Conservation (phyloP, 2,113 vertebrate species). For the Pterocles orientalis region DNA sequence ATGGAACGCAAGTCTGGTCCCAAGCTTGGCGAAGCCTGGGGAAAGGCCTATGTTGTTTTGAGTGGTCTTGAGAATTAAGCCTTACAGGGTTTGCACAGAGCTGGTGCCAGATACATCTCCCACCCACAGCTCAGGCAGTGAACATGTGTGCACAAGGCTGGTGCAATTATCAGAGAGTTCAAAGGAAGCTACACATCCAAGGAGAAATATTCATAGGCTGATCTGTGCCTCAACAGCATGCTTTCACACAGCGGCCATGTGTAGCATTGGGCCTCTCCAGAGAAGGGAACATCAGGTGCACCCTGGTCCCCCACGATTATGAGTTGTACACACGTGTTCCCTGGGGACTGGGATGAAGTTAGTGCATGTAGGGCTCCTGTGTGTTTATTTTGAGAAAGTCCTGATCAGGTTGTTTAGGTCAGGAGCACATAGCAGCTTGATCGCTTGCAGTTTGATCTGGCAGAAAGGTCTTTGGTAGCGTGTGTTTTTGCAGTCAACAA, state of each 20-base stretch:
- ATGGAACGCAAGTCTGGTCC: background rate
- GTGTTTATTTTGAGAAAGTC: background rate
- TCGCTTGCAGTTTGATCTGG: background rate
- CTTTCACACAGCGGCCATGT: background rate
- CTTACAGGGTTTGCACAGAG: background rate
- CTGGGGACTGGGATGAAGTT: background rate
- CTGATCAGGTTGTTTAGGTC: background rate
- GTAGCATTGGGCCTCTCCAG: background rate
- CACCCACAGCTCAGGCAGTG: background rate
- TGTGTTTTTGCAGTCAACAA: background rate
- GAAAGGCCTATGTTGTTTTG: background rate
- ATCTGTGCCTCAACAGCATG: background rate
- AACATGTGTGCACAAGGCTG: constrained; percentile 34
- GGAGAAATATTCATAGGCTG: background rate
- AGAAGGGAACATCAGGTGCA: background rate
- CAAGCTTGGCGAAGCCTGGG: background rate
- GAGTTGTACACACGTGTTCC: background rate
- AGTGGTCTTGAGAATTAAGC: background rate
- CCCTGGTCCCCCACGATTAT: background rate
- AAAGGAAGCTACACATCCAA: background rate
- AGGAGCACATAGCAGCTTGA: background rate
- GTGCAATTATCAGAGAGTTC: constrained; percentile 6
- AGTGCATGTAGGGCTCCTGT: background rate
- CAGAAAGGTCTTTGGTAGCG: background rate
- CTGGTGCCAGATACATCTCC: background rate